phyloP scores from a whole-genome alignment of 2,888 invertebrate species.

The Gerris lacustris region DNA sequence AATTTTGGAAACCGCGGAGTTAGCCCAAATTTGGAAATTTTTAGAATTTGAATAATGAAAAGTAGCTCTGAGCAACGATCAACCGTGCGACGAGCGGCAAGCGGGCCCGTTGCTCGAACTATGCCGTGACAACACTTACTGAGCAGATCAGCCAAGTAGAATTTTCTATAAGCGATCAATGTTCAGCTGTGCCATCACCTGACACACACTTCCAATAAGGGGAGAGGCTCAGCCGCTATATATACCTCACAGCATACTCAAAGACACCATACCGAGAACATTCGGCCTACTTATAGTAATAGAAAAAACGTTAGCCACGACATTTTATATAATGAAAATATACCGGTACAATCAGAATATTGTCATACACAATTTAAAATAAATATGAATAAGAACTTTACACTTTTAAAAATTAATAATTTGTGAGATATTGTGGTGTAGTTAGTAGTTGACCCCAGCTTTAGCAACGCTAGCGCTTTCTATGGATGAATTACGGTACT shows the following conservation, averaged over 20 bases:
- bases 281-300: not conserved
- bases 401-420: too few species aligned
- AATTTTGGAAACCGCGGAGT: constrained; percentile 2
- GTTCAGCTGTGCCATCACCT: constrained; percentile 5
- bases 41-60: not conserved
- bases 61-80: not conserved
- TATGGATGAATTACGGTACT: too few species aligned
- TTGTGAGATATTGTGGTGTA: too few species aligned
- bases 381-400: too few species aligned
- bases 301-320: too few species aligned
- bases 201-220: not conserved
- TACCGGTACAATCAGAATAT: too few species aligned
- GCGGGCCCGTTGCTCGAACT: not conserved
- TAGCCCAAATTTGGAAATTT: not conserved
- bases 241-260: not conserved
- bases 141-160: constrained; percentile 1
- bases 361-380: too few species aligned
- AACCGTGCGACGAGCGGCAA: not conserved
- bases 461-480: too few species aligned
- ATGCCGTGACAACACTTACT: not conserved
- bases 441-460: too few species aligned
- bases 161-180: not conserved
- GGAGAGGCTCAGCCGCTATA: not conserved
- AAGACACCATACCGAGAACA: not conserved
- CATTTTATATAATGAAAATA: too few species aligned